A percentile compares a stretch with the other conserved stretches of the same genome.
These are phyloP conservation scores for Trichechus manatus DNA, from an alignment of 2,113 vertebrate species.

Conservation along the genomic window DNA sequence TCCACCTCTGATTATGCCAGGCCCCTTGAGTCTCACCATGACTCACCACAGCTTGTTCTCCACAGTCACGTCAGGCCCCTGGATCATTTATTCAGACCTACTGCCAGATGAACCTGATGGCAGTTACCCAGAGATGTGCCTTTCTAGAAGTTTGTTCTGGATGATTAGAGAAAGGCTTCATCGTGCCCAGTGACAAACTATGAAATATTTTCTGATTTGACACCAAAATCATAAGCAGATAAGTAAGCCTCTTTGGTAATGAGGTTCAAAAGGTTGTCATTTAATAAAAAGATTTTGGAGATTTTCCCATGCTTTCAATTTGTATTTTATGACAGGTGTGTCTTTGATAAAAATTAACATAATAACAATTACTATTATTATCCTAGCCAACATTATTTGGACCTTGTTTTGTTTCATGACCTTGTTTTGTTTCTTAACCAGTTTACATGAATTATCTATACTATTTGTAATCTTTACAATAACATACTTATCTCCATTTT, in stretches of 20 bases:
- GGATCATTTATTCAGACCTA: constrained; percentile 39
- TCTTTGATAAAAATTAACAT: constrained; percentile 4
- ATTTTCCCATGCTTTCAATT: constrained; percentile 49
- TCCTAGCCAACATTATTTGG: constrained; percentile 31
- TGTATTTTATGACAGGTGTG: neutral
- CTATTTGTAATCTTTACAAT: constrained; percentile 37
- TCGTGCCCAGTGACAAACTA: constrained; percentile 15
- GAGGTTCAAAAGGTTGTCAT: constrained; percentile 27
- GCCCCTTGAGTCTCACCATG: neutral
- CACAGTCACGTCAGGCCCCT: constrained; percentile 48
- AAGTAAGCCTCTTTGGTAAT: constrained; percentile 19
- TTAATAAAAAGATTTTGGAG: constrained; percentile 55
- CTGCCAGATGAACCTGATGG: constrained; percentile 70
- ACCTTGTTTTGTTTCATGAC: constrained; percentile 45
- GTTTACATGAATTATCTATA: constrained; percentile 26
- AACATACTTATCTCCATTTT: constrained; percentile 42
- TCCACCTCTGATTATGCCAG: constrained; percentile 56
- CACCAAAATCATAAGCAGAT: constrained; percentile 16
- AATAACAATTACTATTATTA: neutral
- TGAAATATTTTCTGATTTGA: constrained; percentile 65
- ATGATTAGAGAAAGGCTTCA: constrained; percentile 74
- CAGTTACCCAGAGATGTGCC: neutral
- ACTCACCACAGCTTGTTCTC: constrained; percentile 57
- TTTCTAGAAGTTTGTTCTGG: constrained; percentile 73
- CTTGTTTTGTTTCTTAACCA: neutral